A percentile compares a stretch with the other conserved stretches of the same genome.
Conservation (phyloP, 1,140 invertebrate genomes). For the Paralvinella palmiformis region DNA sequence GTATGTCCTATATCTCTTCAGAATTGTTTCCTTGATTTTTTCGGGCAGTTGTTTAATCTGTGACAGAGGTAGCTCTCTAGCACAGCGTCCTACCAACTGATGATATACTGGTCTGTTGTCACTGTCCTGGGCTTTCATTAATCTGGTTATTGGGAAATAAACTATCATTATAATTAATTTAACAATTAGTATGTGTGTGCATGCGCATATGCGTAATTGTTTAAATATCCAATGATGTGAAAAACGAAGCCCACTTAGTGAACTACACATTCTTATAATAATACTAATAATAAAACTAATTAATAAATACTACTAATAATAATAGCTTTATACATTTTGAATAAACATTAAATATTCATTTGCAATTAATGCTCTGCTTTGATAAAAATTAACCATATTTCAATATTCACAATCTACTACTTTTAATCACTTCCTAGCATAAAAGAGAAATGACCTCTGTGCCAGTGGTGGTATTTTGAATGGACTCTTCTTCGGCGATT, state of each 20-base stretch:
- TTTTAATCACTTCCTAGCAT: neutral
- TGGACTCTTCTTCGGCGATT: conserved; percentile 8
- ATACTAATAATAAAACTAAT: no score
- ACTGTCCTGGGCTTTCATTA: conserved; percentile 28
- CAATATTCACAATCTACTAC: neutral
- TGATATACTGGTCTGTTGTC: conserved; percentile 31
- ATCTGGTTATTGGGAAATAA: conserved; percentile 18
- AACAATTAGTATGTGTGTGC: no score
- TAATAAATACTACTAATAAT: no score
- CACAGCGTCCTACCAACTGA: conserved; percentile 33
- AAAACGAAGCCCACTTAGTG: no score
- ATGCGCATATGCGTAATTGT: no score
- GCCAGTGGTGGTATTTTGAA: conserved; percentile 11
- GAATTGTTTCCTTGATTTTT: conserved; percentile 30
- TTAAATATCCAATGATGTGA: no score
- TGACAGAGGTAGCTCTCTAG: conserved; percentile 28
- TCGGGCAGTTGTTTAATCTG: conserved; percentile 36
- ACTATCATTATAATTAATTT: no score
- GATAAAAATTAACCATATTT: neutral
- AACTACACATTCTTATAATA: no score
- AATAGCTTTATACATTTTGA: no score
- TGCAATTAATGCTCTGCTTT: neutral
- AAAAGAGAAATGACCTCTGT: neutral
- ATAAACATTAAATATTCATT: neutral
- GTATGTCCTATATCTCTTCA: conserved; percentile 29